Evolutionary conservation across 2,797 vertebrate species (phyloP), one percentile per base, ranked within the genome.

Genomic region (Pitangus sulphuratus): DNA sequence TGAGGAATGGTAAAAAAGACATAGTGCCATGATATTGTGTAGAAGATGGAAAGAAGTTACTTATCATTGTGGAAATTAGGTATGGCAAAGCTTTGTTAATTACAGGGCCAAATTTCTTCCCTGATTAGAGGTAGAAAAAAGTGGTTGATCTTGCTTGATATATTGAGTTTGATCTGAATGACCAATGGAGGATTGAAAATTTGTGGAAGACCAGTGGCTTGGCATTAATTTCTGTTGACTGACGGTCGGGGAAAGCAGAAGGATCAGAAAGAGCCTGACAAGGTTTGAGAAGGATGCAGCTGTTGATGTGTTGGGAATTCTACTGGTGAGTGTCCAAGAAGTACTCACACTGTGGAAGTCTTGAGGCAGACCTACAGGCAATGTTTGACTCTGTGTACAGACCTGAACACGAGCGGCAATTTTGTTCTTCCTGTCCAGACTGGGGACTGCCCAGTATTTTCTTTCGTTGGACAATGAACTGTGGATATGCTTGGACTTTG

Each of bases 291-390:
- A 81, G 20, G 16, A 69, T 48, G 5, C 4, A 8, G 24, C 18
- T 77, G 12, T 42, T 80, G 51, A 50, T 8, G 2, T 24, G 15
- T 15, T 42, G 35, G 12, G 12, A 76, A 50, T 65, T 82, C 66
- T 60, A 9, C 20, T 1, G 1, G 4, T 42, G 33, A 57, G 14
- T 6, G 1, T 45, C 48, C 1, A 2, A 19, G 62, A 92, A 79
- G 30, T 19, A 30, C 10, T 90, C 16, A 12, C 3, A 26, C 15
- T 20, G 15, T 2, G 2, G 9, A 86, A 33, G 6, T 48, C 57
- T 54, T 50, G 25, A 84, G 31, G 33, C 44, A 92, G 84, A 86
- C 13, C 20, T 47, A 24, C 20, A 12, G 22, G 28, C 45, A 56
- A 5, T 9, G 7, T 44, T 76, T 72, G 15, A 10, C 11, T 62